These are phyloP conservation scores for Balaeniceps rex DNA, from an alignment of 2,113 vertebrate species.

Conservation along the genomic window DNA sequence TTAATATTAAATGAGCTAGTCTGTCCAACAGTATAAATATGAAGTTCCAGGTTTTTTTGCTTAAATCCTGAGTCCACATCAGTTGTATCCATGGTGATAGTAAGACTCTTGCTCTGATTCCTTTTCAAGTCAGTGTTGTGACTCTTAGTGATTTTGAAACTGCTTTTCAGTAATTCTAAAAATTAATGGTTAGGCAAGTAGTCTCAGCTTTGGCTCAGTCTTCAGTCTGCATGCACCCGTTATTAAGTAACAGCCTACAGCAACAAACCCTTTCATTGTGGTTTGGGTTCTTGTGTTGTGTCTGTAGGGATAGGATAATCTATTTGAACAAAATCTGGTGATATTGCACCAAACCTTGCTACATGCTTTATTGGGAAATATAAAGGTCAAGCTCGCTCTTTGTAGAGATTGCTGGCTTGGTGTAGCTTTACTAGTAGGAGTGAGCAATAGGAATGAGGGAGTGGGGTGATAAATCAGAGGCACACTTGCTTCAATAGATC, in stretches of 20 bases:
- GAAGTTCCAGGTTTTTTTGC: neutral
- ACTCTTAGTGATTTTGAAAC: slow-evolving; percentile 17
- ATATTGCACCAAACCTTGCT: neutral
- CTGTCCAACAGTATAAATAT: neutral
- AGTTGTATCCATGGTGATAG: slow-evolving; percentile 34
- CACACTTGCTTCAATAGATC: neutral
- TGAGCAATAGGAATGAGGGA: slow-evolving; percentile 10
- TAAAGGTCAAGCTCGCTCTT: neutral
- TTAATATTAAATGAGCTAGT: neutral
- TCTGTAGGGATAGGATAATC: neutral
- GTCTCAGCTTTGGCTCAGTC: neutral
- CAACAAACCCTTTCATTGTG: neutral
- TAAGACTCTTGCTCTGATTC: neutral
- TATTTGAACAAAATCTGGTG: neutral
- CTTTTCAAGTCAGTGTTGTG: neutral
- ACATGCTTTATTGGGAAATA: neutral
- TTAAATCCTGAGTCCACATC: neutral
- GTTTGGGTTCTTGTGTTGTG: neutral
- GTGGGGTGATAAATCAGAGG: neutral
- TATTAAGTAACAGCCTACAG: neutral
- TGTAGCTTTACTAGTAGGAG: neutral
- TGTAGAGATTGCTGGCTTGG: neutral
- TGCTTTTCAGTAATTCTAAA: neutral
- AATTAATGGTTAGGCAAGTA: neutral
- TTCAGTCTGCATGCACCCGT: neutral